phyloP scores from a whole-genome alignment of 2,797 vertebrate species.

The Micropoecilia bifurca region DNA sequence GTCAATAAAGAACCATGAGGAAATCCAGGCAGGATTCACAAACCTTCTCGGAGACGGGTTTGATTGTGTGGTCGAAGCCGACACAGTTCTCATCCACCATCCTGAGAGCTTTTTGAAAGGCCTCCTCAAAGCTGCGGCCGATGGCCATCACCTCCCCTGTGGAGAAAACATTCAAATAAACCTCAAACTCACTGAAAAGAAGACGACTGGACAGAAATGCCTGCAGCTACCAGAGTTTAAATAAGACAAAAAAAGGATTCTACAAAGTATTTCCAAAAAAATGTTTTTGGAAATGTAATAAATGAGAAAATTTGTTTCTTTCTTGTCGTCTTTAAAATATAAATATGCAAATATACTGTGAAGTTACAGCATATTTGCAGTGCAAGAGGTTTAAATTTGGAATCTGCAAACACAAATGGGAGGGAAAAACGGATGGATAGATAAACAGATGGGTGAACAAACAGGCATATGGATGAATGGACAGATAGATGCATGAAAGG shows the following conservation, averaged over 20 bases:
- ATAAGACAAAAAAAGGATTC: background rate
- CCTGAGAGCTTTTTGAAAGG: slow-evolving; percentile 96
- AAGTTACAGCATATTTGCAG: background rate
- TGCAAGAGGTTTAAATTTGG: background rate
- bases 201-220: background rate
- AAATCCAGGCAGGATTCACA: background rate
- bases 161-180: background rate
- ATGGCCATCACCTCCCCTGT: slow-evolving; percentile 98
- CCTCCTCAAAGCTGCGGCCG: slow-evolving; percentile 94
- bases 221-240: background rate
- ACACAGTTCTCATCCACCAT: slow-evolving; percentile 99
- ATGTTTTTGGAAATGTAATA: too few relatives aligned
- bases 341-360: background rate
- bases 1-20: background rate
- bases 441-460: background rate
- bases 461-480: background rate
- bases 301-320: background rate
- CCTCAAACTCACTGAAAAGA: background rate
- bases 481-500: background rate
- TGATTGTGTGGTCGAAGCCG: slow-evolving; percentile 94
- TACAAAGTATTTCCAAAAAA: background rate
- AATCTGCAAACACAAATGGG: background rate
- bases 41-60: slow-evolving; percentile 85
- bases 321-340: background rate
- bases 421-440: background rate